Evolutionary conservation across 2,888 invertebrate genomes (phyloP).

Genomic region (Coelogynopora nodosa): DNA sequence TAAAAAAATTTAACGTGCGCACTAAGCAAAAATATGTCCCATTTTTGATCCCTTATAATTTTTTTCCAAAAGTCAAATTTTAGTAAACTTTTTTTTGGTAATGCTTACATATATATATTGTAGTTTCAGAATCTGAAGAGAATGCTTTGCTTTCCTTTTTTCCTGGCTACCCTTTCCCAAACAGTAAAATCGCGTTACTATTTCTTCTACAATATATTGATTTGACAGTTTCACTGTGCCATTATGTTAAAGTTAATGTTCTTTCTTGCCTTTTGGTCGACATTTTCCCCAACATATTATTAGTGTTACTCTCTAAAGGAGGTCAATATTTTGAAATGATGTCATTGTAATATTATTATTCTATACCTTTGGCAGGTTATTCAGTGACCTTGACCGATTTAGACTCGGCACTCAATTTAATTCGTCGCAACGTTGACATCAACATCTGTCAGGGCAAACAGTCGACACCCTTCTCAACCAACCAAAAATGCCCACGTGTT

Average conservation of each 20-base stretch:
- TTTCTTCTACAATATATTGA: not conserved
- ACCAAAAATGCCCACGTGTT: not conserved
- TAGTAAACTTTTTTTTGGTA: not conserved
- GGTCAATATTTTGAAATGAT: no score
- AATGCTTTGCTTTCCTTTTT: not conserved
- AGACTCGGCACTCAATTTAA: not conserved
- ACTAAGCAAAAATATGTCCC: not conserved
- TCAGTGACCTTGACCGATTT: not conserved
- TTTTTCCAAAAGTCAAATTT: constrained; percentile 23
- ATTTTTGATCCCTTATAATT: constrained; percentile 7
- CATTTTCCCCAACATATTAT: no score
- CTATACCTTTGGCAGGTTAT: not conserved
- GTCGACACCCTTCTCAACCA: no score
- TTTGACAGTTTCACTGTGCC: no score
- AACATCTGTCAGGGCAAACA: not conserved
- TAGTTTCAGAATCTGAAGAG: not conserved
- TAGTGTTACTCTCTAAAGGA: no score
- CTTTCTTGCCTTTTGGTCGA: no score
- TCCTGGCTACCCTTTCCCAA: not conserved
- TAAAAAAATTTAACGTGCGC: not conserved
- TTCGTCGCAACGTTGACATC: not conserved
- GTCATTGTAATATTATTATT: no score
- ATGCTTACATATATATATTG: not conserved
- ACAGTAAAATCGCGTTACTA: not conserved
- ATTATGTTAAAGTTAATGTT: no score